Evolutionary conservation across 2,888 invertebrate species (phyloP).

Genomic region (Drosophila tripunctata): DNA sequence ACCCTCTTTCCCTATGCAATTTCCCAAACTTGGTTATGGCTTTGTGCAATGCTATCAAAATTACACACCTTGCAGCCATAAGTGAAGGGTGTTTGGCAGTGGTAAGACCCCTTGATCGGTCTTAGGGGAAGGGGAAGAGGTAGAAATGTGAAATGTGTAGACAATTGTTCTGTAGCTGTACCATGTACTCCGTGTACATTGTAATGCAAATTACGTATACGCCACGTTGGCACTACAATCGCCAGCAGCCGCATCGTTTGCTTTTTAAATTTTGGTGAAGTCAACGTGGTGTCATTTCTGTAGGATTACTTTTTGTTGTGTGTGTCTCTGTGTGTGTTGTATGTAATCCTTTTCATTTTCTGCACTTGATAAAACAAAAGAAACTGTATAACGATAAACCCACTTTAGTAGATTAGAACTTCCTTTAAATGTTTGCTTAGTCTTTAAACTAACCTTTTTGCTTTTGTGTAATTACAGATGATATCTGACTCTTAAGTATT

Average conservation of each 20-base stretch:
- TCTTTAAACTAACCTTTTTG: too few relatives aligned
- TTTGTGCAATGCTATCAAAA: slow-evolving; percentile 66
- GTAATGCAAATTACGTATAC: slow-evolving; percentile 76
- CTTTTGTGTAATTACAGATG: too few relatives aligned
- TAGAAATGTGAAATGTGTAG: slow-evolving; percentile 1
- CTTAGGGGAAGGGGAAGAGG: neutral
- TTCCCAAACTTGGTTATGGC: slow-evolving; percentile 22
- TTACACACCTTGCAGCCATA: slow-evolving; percentile 67
- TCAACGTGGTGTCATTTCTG: slow-evolving; percentile 12
- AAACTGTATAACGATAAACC: slow-evolving; percentile 36
- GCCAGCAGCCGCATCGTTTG: slow-evolving; percentile 7
- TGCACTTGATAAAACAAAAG: slow-evolving; percentile 52
- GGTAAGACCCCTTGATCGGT: neutral
- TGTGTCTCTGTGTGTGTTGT: slow-evolving; percentile 19
- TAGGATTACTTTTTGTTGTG: slow-evolving; percentile 9
- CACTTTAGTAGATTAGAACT: too few relatives aligned
- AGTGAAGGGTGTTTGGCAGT: slow-evolving; percentile 1
- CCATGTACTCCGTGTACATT: slow-evolving; percentile 52
- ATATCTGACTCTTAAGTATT: too few relatives aligned
- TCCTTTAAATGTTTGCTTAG: too few relatives aligned
- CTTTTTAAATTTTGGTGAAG: slow-evolving; percentile 13
- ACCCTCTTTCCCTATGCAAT: neutral
- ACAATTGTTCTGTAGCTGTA: slow-evolving; percentile 29
- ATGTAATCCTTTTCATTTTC: slow-evolving; percentile 35
- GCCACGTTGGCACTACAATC: slow-evolving; percentile 41